These are phyloP conservation scores for Carlito syrichta DNA, from an alignment of 2,113 vertebrate genomes.

Conservation along the genomic window DNA sequence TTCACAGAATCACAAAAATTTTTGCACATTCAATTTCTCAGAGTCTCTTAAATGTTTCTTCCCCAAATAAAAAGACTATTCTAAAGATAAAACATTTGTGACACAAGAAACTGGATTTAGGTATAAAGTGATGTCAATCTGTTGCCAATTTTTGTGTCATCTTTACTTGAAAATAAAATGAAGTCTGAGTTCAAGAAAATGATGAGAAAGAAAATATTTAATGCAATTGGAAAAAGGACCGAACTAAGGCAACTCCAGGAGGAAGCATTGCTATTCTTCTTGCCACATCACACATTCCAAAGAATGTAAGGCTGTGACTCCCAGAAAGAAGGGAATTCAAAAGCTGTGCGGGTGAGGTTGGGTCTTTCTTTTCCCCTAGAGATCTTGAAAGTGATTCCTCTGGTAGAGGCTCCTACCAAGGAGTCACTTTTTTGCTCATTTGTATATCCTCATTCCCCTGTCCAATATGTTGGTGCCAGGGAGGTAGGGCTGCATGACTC, in stretches of 20 bases:
- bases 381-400: not conserved
- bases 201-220: slow-evolving; percentile 9
- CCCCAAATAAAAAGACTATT: not conserved
- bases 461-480: not conserved
- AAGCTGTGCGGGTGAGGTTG: not conserved
- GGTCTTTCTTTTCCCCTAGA: not conserved
- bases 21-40: not conserved
- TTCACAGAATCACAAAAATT: not conserved
- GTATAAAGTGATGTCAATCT: not conserved
- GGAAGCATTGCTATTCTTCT: not conserved
- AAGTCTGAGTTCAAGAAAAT: not conserved
- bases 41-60: slow-evolving; percentile 35
- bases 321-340: not conserved
- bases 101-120: not conserved
- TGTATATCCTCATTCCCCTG: not conserved
- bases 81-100: slow-evolving; percentile 2
- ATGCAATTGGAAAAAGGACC: not conserved
- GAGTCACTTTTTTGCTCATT: not conserved
- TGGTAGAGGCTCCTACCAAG: not conserved
- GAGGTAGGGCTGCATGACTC: not conserved
- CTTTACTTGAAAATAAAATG: slow-evolving; percentile 7
- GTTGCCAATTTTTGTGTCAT: not conserved
- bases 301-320: not conserved
- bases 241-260: not conserved
- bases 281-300: not conserved